Evolutionary conservation across 2,113 vertebrate species (phyloP).

Genomic region (Charina bottae): DNA sequence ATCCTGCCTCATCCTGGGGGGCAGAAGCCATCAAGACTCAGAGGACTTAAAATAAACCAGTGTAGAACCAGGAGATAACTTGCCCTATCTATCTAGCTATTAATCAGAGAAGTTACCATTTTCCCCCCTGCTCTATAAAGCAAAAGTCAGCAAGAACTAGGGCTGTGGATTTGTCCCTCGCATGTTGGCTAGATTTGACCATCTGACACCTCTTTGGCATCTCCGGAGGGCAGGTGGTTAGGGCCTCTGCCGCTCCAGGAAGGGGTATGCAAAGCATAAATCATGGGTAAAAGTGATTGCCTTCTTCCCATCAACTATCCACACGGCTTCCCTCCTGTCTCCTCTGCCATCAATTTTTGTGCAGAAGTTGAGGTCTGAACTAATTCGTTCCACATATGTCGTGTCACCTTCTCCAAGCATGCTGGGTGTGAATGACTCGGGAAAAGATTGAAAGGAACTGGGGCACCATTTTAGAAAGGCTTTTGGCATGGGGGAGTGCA

Average conservation of each 20-base stretch:
- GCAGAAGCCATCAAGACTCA: neutral
- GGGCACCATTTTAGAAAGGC: neutral
- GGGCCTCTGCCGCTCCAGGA: conserved; percentile 6
- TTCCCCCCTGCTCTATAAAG: neutral
- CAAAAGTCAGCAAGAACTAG: neutral
- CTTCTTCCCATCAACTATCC: neutral
- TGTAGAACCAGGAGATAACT: neutral
- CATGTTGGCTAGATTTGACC: conserved; percentile 7
- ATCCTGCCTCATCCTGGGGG: neutral
- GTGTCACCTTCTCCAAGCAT: conserved; percentile 15
- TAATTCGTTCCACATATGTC: conserved; percentile 33
- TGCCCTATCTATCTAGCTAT: neutral
- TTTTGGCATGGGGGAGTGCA: too few relatives aligned
- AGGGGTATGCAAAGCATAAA: conserved; percentile 10
- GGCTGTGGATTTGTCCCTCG: neutral
- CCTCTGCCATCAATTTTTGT: neutral
- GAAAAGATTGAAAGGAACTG: neutral
- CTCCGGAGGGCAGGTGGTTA: conserved; percentile 26
- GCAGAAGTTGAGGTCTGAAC: neutral
- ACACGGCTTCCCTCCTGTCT: neutral
- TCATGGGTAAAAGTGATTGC: conserved; percentile 1
- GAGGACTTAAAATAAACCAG: neutral
- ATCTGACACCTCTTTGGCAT: conserved; percentile 5
- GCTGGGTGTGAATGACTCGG: neutral
- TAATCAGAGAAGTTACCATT: neutral